Conservation (phyloP, 2,888 invertebrate species). For the Phragmatobia fuliginosa region DNA sequence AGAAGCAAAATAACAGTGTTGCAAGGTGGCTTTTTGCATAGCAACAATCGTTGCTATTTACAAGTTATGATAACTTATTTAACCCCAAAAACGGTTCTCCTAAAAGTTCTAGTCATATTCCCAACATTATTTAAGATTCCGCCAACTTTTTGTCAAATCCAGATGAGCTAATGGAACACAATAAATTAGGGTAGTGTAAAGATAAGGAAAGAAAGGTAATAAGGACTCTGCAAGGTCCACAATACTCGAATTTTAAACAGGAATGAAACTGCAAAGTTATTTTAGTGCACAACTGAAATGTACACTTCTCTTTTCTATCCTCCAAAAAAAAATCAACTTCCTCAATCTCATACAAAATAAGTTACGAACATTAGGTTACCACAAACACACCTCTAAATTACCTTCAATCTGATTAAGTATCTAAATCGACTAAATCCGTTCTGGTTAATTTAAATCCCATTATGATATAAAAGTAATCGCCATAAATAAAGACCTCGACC, state of each 20-base stretch:
- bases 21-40: background rate
- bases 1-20: background rate
- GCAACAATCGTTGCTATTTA: background rate
- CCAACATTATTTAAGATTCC: background rate
- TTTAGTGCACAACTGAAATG: no score
- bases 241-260: background rate
- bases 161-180: background rate
- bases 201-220: no score
- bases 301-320: no score
- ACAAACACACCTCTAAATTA: background rate
- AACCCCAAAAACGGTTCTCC: no score
- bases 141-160: background rate
- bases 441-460: conserved; percentile 39
- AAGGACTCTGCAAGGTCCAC: background rate
- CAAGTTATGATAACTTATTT: background rate
- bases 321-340: background rate
- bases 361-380: background rate
- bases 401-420: background rate
- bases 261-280: background rate
- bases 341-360: background rate
- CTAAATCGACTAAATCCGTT: conserved; percentile 15
- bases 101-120: background rate
- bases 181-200: no score
- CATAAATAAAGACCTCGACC: conserved; percentile 56
- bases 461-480: conserved; percentile 27